phyloP scores from a whole-genome alignment of 2,888 invertebrate genomes.

The Platycheirus rosarum region DNA sequence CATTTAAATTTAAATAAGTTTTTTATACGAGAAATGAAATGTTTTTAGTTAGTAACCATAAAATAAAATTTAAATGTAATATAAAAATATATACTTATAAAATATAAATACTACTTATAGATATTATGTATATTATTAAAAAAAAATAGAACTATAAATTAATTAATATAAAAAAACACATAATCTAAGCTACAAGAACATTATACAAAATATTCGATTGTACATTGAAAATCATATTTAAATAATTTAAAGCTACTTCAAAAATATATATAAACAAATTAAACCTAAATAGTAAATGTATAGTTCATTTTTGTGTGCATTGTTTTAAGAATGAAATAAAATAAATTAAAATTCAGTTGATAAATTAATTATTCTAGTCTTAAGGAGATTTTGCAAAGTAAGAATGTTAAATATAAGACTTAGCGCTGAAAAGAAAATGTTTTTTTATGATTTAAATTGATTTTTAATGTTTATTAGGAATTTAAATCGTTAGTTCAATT shows the following conservation, averaged over 20 bases:
- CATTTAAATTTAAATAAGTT: constrained; percentile 66
- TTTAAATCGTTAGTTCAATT: too few relatives aligned
- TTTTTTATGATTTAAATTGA: background rate
- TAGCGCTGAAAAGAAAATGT: constrained; percentile 42
- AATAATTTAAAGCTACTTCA: constrained; percentile 27
- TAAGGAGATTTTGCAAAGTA: constrained; percentile 68
- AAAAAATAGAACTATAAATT: background rate
- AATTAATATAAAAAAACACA: constrained; percentile 30
- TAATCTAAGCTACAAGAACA: constrained; percentile 36
- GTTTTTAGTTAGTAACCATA: constrained; percentile 74
- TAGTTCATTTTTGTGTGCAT: constrained; percentile 45
- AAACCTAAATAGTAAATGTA: constrained; percentile 28
- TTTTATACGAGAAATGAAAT: constrained; percentile 74
- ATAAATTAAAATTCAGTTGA: constrained; percentile 53
- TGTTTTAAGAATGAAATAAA: constrained; percentile 28
- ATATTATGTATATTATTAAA: constrained; percentile 20
- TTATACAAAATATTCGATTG: constrained; percentile 55
- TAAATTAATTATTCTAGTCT: constrained; percentile 65
- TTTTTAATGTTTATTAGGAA: too few relatives aligned
- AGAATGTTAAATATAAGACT: constrained; percentile 40
- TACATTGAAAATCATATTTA: constrained; percentile 63
- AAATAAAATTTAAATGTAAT: constrained; percentile 61
- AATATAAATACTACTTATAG: constrained; percentile 43
- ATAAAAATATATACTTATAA: constrained; percentile 45
- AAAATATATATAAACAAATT: constrained; percentile 16